These are phyloP conservation scores for Ectobius pallidus DNA, from an alignment of 2,888 invertebrate genomes.

Conservation along the genomic window DNA sequence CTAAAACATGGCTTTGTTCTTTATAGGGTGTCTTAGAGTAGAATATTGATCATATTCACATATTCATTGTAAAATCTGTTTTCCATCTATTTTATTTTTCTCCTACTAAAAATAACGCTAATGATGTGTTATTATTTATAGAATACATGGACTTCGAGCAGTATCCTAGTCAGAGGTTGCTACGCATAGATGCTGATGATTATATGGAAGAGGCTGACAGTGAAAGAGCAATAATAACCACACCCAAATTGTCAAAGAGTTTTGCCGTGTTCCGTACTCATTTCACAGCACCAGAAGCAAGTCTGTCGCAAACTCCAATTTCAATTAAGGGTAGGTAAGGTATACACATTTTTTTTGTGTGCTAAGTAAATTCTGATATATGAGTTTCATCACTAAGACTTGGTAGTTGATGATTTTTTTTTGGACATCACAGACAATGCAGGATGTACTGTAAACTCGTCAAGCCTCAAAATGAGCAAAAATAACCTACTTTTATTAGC, in stretches of 20 bases:
- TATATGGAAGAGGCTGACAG: not conserved
- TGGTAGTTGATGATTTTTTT: no score
- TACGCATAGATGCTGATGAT: not conserved
- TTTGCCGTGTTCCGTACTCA: conserved; percentile 33
- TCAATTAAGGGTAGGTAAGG: conserved; percentile 9
- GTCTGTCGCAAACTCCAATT: not conserved
- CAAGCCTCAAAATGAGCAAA: no score
- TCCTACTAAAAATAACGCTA: not conserved
- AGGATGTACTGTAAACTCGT: no score
- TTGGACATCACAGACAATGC: no score
- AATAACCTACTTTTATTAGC: no score
- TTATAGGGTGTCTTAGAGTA: no score
- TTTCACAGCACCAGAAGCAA: conserved; percentile 15
- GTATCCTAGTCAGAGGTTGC: not conserved
- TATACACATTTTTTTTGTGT: not conserved
- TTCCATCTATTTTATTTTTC: no score
- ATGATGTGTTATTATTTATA: not conserved
- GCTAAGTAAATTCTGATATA: no score
- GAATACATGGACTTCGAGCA: conserved; percentile 22
- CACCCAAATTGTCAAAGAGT: conserved; percentile 21
- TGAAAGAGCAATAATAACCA: not conserved
- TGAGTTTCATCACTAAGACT: no score
- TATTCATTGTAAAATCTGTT: no score
- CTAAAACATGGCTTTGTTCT: no score
- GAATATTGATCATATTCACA: no score